Conservation (phyloP, 2,797 vertebrate species). For the Rhinogobio ventralis region DNA sequence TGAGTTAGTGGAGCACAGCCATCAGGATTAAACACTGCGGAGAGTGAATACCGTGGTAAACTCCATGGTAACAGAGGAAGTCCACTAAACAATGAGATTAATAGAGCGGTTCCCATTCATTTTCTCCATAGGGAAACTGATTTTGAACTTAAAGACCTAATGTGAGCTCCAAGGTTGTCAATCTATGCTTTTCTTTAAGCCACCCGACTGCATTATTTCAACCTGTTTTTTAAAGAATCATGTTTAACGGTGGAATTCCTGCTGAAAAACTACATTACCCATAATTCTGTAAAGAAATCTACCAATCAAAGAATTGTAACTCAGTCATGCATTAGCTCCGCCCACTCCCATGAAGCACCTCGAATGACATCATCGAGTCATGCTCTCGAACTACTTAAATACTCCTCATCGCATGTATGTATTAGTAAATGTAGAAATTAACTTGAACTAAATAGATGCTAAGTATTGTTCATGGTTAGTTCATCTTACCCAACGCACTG, state of each 20-base stretch:
- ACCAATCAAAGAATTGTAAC: not conserved
- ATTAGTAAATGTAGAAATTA: too few species aligned
- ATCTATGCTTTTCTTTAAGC: not conserved
- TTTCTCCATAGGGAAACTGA: not conserved
- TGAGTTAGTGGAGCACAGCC: conserved; percentile 5
- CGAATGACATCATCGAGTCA: not conserved
- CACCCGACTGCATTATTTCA: not conserved
- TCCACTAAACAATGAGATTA: conserved; percentile 73
- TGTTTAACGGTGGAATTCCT: not conserved
- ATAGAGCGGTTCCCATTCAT: conserved; percentile 56
- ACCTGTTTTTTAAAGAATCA: not conserved
- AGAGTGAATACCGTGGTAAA: conserved; percentile 65
- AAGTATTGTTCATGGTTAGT: not conserved
- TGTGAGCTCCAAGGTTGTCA: not conserved
- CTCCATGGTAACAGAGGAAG: conserved; percentile 63
- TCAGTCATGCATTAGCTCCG: not conserved
- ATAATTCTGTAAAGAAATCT: not conserved
- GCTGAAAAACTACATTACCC: not conserved
- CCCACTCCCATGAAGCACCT: not conserved
- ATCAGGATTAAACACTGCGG: conserved; percentile 21
- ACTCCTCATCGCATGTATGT: too few species aligned
- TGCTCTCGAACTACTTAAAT: not conserved
- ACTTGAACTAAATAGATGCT: too few species aligned
- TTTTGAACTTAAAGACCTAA: not conserved
- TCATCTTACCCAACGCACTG: not conserved